phyloP scores from a whole-genome alignment of 2,888 invertebrate species.

The Mythimna vitellina region DNA sequence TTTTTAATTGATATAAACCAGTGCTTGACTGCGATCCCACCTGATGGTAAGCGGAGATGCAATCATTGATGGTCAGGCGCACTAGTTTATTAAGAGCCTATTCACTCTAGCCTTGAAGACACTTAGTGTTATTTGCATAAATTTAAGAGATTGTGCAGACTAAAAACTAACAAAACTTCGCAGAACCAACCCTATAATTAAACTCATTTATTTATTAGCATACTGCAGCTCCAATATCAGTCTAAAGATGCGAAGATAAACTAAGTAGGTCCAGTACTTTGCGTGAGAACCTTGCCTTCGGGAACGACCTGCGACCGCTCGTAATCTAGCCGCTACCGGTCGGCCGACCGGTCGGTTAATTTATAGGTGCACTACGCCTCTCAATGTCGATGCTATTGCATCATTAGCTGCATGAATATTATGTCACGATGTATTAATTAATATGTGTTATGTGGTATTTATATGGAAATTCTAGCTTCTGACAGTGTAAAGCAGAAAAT shows the following conservation, averaged over 20 bases:
- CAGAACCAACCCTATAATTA: slow-evolving; percentile 25
- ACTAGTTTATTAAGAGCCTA: too few species aligned
- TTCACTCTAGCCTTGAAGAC: too few species aligned
- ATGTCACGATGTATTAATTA: slow-evolving; percentile 33
- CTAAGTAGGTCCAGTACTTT: slow-evolving; percentile 41
- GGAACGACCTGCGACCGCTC: slow-evolving; percentile 49
- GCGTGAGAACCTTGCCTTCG: slow-evolving; percentile 49
- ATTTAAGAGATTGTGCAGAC: not conserved
- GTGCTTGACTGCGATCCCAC: too few species aligned
- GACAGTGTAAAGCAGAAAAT: too few species aligned
- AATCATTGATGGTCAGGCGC: too few species aligned
- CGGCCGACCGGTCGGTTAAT: slow-evolving; percentile 42
- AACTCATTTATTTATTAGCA: slow-evolving; percentile 42
- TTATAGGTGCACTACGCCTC: slow-evolving; percentile 36
- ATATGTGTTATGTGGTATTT: slow-evolving; percentile 6
- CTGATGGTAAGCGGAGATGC: too few species aligned
- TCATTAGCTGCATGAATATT: slow-evolving; percentile 46
- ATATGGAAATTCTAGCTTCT: not conserved
- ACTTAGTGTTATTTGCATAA: too few species aligned
- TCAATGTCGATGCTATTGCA: slow-evolving; percentile 45
- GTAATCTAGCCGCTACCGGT: slow-evolving; percentile 42
- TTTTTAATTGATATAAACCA: too few species aligned
- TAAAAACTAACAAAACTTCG: not conserved
- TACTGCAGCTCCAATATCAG: slow-evolving; percentile 47
- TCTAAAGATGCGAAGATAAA: slow-evolving; percentile 52